A percentile compares a stretch with the other conserved stretches of the same genome.
Conservation (phyloP, 2,113 vertebrate species). For the Nesoenas mayeri region DNA sequence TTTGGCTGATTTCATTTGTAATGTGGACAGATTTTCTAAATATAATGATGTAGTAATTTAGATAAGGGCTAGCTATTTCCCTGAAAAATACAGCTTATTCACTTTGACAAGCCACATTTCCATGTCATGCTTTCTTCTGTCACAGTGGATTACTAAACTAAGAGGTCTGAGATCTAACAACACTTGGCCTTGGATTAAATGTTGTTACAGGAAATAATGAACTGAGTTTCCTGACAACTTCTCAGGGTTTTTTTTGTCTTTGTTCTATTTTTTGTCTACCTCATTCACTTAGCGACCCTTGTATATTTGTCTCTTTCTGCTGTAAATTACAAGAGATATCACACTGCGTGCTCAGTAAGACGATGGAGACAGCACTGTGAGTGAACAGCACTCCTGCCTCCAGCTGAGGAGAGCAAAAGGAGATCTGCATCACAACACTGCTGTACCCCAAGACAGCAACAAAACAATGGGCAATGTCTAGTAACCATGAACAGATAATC, state of each 20-base stretch:
- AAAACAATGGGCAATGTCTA: not conserved
- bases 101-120: not conserved
- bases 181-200: not conserved
- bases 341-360: accelerated
- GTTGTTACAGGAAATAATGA: not conserved
- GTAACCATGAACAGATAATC: not conserved
- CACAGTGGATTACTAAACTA: not conserved
- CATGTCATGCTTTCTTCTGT: not conserved
- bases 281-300: not conserved
- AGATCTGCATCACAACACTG: not conserved
- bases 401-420: not conserved
- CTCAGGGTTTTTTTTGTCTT: not conserved
- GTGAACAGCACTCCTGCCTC: accelerated
- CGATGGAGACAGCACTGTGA: not conserved
- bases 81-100: not conserved
- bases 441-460: not conserved
- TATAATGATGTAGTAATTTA: not conserved
- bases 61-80: not conserved
- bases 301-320: not conserved
- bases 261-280: not conserved
- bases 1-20: not conserved
- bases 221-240: not conserved
- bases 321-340: not conserved
- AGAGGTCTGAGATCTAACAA: not conserved
- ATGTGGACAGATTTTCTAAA: not conserved